Conservation (phyloP, 1,140 invertebrate genomes). For the Drosophila lowei region DNA sequence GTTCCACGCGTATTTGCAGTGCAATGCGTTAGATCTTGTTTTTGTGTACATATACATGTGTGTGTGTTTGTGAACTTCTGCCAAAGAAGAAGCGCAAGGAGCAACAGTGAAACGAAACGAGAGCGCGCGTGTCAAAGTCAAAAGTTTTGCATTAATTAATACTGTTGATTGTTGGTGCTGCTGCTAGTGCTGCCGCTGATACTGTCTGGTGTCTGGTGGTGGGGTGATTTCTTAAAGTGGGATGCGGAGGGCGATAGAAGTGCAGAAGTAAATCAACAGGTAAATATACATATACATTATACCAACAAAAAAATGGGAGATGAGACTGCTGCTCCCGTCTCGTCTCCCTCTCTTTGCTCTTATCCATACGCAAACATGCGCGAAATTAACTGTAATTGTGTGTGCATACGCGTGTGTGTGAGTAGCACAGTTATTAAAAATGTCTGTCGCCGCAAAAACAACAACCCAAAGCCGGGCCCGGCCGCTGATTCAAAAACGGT, state of each 20-base stretch:
- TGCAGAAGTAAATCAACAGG: conserved; percentile 44
- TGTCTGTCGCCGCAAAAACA: conserved; percentile 56
- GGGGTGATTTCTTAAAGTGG: no score
- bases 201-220: no score
- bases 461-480: conserved; percentile 29
- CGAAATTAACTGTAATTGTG: conserved; percentile 18
- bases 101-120: conserved; percentile 10
- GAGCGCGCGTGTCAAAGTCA: conserved; percentile 35
- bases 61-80: no score
- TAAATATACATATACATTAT: conserved; percentile 13
- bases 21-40: no score
- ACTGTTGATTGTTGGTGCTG: conserved; percentile 18
- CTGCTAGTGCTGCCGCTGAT: conserved; percentile 1
- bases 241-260: conserved; percentile 4
- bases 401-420: conserved; percentile 7
- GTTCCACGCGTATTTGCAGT: no score
- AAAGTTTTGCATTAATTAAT: conserved; percentile 31
- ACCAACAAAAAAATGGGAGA: conserved; percentile 13
- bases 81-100: neutral
- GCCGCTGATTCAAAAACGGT: conserved; percentile 5
- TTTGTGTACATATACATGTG: no score
- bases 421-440: conserved; percentile 66
- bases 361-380: conserved; percentile 34
- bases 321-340: conserved; percentile 36
- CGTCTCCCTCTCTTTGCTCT: conserved; percentile 17